Base-by-base conservation (phyloP, 2,797 vertebrate genomes). In the Dromococcyx pavoninus region DNA sequence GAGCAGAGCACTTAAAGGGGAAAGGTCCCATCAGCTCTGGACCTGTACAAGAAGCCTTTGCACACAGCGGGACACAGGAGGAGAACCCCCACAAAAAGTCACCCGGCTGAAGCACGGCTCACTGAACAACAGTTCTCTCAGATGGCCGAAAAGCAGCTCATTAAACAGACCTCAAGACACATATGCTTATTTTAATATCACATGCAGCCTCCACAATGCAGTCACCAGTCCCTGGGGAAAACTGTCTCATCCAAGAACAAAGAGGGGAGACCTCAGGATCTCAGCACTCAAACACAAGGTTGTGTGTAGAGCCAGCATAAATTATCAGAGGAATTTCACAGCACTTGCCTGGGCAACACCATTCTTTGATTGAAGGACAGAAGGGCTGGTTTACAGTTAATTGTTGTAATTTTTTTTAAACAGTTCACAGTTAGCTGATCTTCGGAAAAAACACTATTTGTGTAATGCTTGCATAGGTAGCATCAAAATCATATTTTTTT, bases 291-390 rank as follows among this genome's bases (percentile, higher is more conserved):
- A 74, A 71, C 37, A 88, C 73, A 35, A 67, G 39, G 46, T 3
- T 78, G n/a, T 44, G 69, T 3, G 15, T 4, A 86, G 35, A 51
- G 86, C 77, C 89, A 90, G 88, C 74, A 82, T 71, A 94, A 93
- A 90, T 75, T 60, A 95, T 28, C 48, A 86, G 48, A 88, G 75
- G 70, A 93, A 91, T 73, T 91, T 86, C 37, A 85, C 57, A 74
- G 74, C 94, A 48, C 65, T 91, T 93, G 94, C 67, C 91, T 87
- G 74, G 90, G 82, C 89, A 92, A 82, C 71, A 74, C 33, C 32
- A 50, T 39, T 70, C 76, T 88, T 79, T 88, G 72, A 93, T 81
- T 92, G 48, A 66, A 81, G 66, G 70, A 89, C 19, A 84, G 74
- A 54, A 93, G 54, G 46, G 80, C 67, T 71, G n/a, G 64, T 57